phyloP scores from a whole-genome alignment of 2,888 invertebrate genomes.

The Synergus japonicus region DNA sequence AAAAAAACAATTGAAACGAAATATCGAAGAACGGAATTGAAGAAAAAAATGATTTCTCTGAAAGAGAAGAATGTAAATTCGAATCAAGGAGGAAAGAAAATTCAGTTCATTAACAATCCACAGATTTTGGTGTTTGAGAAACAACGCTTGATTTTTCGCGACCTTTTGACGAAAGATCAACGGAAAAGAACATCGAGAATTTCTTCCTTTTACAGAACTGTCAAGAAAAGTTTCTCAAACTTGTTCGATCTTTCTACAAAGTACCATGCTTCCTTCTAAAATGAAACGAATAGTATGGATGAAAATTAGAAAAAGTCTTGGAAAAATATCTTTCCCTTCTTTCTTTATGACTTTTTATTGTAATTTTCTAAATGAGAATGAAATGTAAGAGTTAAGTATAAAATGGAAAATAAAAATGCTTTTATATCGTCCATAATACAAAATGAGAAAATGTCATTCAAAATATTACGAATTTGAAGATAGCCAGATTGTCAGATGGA shows the following conservation, averaged over 20 bases:
- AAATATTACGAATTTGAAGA: not conserved
- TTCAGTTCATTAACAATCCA: slow-evolving; percentile 9
- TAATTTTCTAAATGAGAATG: not conserved
- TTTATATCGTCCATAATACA: not conserved
- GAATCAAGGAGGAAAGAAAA: slow-evolving; percentile 5
- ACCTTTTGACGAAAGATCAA: not conserved
- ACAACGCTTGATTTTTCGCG: slow-evolving; percentile 20
- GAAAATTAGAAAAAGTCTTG: slow-evolving; percentile 18
- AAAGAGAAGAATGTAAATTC: not conserved
- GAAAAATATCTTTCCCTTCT: slow-evolving; percentile 1
- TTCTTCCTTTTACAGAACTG: slow-evolving; percentile 17
- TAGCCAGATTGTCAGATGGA: not conserved
- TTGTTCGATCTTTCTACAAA: slow-evolving; percentile 33
- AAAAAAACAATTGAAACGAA: not conserved
- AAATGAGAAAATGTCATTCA: not conserved
- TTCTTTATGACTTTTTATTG: not conserved
- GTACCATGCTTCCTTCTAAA: slow-evolving; percentile 35
- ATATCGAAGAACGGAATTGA: not conserved
- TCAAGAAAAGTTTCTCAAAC: slow-evolving; percentile 39
- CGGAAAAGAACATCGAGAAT: not conserved
- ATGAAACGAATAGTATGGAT: slow-evolving; percentile 20
- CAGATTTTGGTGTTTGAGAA: slow-evolving; percentile 24
- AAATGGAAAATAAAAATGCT: not conserved
- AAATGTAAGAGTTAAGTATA: not conserved
- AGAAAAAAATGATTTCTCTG: not conserved